Conservation (phyloP, 2,113 vertebrate species). For the Thamnophis sirtalis region DNA sequence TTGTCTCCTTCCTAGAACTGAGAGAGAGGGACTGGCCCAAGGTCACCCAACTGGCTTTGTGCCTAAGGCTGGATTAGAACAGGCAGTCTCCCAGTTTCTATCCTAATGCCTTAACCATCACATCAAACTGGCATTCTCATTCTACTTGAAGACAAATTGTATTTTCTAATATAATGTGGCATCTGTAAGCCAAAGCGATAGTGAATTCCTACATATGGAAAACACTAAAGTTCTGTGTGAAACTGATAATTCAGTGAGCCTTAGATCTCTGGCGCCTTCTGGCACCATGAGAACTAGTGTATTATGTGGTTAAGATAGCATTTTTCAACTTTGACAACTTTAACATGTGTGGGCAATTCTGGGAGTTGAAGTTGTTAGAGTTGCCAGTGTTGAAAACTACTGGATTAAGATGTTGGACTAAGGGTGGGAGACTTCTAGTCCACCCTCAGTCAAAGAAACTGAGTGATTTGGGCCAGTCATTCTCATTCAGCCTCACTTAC, state of each 20-base stretch:
- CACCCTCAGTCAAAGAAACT: not conserved
- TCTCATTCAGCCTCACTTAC: not conserved
- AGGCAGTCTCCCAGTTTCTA: not conserved
- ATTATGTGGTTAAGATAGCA: not conserved
- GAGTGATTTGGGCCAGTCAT: not conserved
- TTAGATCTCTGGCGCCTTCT: not conserved
- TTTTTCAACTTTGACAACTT: not conserved
- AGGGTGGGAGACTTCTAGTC: not conserved
- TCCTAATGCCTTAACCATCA: not conserved
- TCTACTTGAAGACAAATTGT: not conserved
- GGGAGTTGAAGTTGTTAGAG: not conserved
- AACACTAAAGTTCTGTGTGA: not conserved
- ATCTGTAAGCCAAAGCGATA: not conserved
- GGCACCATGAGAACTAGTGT: not conserved
- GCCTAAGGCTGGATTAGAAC: not conserved
- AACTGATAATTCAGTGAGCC: not conserved
- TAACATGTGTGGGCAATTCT: not conserved
- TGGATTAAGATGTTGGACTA: not conserved
- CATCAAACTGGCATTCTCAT: not conserved
- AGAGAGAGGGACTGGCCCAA: not conserved
- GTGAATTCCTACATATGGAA: not conserved
- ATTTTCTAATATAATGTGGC: not conserved
- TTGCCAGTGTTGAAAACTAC: not conserved
- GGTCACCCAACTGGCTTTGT: not conserved
- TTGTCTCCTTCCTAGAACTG: not conserved